These are phyloP conservation scores for Ephydatia muelleri DNA, from an alignment of 37 sponge, comb jelly and placozoan species.

Conservation along the genomic window DNA sequence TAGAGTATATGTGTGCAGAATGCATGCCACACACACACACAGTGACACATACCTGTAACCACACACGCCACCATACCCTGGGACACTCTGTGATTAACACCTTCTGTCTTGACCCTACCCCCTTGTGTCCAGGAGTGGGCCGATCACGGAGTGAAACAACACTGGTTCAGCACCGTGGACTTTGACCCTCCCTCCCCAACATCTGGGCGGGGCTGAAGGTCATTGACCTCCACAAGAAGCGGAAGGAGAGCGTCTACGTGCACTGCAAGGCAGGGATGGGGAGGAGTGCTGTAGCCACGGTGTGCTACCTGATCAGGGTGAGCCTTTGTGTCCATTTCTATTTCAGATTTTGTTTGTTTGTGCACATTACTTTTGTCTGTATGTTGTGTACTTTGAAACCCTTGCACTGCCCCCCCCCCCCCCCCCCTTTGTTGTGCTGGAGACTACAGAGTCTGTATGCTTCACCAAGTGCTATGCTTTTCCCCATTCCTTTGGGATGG, in stretches of 20 bases:
- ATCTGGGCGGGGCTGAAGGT: conserved; percentile 56
- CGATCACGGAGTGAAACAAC: conserved; percentile 54
- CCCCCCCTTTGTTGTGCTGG: too few species aligned
- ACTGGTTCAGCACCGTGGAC: conserved; percentile 68
- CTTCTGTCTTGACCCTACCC: too few species aligned
- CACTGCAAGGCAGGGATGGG: conserved; percentile 96
- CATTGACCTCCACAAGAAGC: conserved; percentile 38
- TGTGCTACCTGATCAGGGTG: conserved; percentile 88
- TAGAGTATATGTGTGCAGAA: too few species aligned
- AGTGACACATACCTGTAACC: too few species aligned
- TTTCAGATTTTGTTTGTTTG: too few species aligned
- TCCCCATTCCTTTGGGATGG: too few species aligned
- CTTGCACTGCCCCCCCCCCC: too few species aligned
- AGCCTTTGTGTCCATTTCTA: too few species aligned
- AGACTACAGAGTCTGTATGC: too few species aligned
- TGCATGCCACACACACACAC: too few species aligned
- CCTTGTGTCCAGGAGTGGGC: conserved; percentile 80
- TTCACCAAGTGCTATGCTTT: too few species aligned
- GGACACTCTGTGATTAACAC: too few species aligned
- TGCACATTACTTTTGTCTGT: not conserved
- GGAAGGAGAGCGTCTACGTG: conserved; percentile 72
- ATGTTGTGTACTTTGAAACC: not conserved
- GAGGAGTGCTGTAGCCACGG: conserved; percentile 76
- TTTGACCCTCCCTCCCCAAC: conserved; percentile 49
- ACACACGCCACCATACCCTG: not conserved